Base-by-base conservation (phyloP, 2,888 invertebrate genomes). In the Ariolimax columbianus region DNA sequence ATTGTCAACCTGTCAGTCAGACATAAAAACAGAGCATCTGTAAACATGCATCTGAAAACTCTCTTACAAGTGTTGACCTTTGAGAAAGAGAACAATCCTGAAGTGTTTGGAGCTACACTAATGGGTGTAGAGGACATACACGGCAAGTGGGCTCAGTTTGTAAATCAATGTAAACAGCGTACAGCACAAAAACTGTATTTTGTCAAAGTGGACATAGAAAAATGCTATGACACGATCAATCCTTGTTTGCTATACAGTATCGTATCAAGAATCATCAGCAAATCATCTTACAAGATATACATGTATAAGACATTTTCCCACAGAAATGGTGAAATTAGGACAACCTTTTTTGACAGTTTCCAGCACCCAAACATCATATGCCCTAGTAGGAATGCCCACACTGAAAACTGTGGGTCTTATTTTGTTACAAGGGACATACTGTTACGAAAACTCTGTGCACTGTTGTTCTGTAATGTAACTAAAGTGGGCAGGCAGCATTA, bases 151-250 rank as follows among this genome's bases (percentile, higher is more conserved):
- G 51, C 47, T 47, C 33, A 23, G 19, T 77, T 77, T 77, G 68
- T 68, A 2, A 19, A 43, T 68, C 33, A 77, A 0, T 47, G 38
- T 66, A 63, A 77, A 36, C n/a, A 77, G 3, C 4, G 36, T 1
- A 68, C 30, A 84, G n/a, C 51, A 17, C 33, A 47, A 17, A 47
- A 66, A 26, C 38, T 93, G 59, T 93, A 91, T 86, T 93, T 93
- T 89, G 92, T 93, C 43, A 93, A 93, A 86, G 89, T 91, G 11
- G 93, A 93, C 86, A 91, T 93, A 75, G 87, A 89, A 66, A 89
- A 89, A 40, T 93, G 93, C 82, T 93, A 90, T 88, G 92, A 93
- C 87, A 89, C 91, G 30, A 92, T 93, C 17, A 79, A 88, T 36
- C 92, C 90, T 73, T 82, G 89, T 30, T 90, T 90, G 59, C 85